Base-by-base conservation (phyloP, 1,140 invertebrate species). In the Thaumetopoea pityocampa region DNA sequence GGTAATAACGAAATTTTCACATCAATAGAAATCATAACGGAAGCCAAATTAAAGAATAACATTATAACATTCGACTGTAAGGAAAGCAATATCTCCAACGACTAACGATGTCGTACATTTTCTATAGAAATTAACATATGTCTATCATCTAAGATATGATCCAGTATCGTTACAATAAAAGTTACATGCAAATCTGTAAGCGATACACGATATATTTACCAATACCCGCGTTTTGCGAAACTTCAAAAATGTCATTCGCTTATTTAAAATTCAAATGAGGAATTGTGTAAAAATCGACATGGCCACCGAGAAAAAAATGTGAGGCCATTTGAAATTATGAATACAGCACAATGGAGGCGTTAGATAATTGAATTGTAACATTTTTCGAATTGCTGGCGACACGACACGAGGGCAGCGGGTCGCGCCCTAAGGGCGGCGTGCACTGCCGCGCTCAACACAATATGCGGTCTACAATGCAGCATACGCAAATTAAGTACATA, bases 401-500 rank as follows among this genome's bases (percentile, higher is more conserved):
- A 54, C 48, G 69, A 67, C 62, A 64, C 54, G 58, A 55, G 72
- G 69, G 71, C 73, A 73, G 55, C 55, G 64, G 73, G 72, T 81
- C 77, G 73, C 73, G 77, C 77, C 73, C 73, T 56, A 32, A 48
- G 51, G 44, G 47, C 67, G 54, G 50, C 12, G 35, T 19, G 33
- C 35, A 43, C 27, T 32, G 44, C 35, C 51, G 56, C 43, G 52
- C 52, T 57, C 33, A 51, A 29, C 51, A 63, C 71, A 69, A 74
- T 67, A 48, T 59, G 67, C 60, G 67, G 63, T 69, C 67, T 53
- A 67, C 69, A 69, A 74, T 71, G 62, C 65, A 53, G 27, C 68
- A 48, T 74, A 80, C 68, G 73, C 73, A 81, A 81, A 81, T 81
- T 78, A 76, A 78, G 68, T 76, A 58, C 56, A 36, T 73, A 65